Conservation (phyloP, 1,140 invertebrate genomes). For the Ditylenchus dipsaci region DNA sequence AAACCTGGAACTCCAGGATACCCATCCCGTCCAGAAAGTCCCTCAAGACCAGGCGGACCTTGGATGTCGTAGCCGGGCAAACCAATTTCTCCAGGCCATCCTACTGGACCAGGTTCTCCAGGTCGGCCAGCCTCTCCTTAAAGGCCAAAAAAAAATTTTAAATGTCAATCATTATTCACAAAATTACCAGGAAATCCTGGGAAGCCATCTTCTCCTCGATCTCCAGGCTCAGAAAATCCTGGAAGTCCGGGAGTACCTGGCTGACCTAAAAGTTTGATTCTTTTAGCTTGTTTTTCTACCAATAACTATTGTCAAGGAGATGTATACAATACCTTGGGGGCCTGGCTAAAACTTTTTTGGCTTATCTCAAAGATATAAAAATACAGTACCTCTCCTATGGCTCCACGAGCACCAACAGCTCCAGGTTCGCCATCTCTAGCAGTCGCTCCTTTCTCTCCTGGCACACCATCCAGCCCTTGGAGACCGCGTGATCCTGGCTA, state of each 20-base stretch:
- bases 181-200: slow-evolving; percentile 24
- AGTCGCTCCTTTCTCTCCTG: slow-evolving; percentile 49
- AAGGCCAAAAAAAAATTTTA: neutral
- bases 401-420: slow-evolving; percentile 52
- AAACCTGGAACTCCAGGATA: slow-evolving; percentile 46
- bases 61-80: slow-evolving; percentile 54
- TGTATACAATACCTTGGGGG: slow-evolving; percentile 27
- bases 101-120: slow-evolving; percentile 41
- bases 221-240: slow-evolving; percentile 49
- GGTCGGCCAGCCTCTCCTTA: slow-evolving; percentile 32
- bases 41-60: slow-evolving; percentile 54
- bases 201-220: slow-evolving; percentile 50
- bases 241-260: slow-evolving; percentile 35
- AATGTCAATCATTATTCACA: neutral
- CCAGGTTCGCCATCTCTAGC: slow-evolving; percentile 47
- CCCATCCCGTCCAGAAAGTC: slow-evolving; percentile 49
- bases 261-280: neutral
- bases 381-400: slow-evolving; percentile 24
- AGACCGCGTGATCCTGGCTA: slow-evolving; percentile 46
- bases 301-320: no score
- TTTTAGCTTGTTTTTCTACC: no score
- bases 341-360: slow-evolving; percentile 27
- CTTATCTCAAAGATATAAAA: neutral
- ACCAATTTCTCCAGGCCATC: slow-evolving; percentile 44
- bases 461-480: slow-evolving; percentile 54